These are phyloP conservation scores for Rhadinocentrus ornatus DNA, from an alignment of 2,797 vertebrate genomes.

Conservation along the genomic window DNA sequence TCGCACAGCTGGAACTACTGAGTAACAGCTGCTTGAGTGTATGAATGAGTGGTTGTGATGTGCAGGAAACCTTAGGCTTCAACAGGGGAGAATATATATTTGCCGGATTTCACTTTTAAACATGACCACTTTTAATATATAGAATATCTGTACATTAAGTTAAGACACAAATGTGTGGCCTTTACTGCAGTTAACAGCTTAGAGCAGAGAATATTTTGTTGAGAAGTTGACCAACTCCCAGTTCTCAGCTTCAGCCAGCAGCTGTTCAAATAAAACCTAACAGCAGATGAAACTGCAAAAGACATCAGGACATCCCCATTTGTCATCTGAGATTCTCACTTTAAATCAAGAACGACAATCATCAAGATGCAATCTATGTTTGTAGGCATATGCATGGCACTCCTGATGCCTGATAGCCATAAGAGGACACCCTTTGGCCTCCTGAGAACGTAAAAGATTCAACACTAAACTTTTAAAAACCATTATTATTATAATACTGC, in stretches of 20 bases:
- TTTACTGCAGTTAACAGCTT: too few relatives aligned
- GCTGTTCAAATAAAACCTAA: not conserved
- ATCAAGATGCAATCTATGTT: not conserved
- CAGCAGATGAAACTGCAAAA: not conserved
- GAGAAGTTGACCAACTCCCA: not conserved
- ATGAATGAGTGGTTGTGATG: slow-evolving; percentile 22
- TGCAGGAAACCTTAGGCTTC: slow-evolving; percentile 48
- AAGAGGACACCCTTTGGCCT: not conserved
- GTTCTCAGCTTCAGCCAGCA: not conserved
- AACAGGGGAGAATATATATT: slow-evolving; percentile 39
- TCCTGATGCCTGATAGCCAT: slow-evolving; percentile 1
- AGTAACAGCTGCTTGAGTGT: slow-evolving; percentile 66
- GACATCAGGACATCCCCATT: not conserved
- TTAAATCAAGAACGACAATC: not conserved
- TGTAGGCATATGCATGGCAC: slow-evolving; percentile 5
- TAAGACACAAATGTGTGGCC: not conserved
- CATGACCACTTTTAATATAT: slow-evolving; percentile 22
- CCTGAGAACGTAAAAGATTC: slow-evolving; percentile 1
- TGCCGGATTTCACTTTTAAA: slow-evolving; percentile 25
- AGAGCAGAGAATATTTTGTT: not conserved
- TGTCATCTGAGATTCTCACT: not conserved
- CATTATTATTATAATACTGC: too few relatives aligned
- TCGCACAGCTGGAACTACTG: slow-evolving; percentile 73
- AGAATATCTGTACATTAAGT: not conserved
- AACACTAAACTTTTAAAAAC: too few relatives aligned